Evolutionary conservation across 2,797 vertebrate species (phyloP).

Genomic region (Sebastes iracundus): DNA sequence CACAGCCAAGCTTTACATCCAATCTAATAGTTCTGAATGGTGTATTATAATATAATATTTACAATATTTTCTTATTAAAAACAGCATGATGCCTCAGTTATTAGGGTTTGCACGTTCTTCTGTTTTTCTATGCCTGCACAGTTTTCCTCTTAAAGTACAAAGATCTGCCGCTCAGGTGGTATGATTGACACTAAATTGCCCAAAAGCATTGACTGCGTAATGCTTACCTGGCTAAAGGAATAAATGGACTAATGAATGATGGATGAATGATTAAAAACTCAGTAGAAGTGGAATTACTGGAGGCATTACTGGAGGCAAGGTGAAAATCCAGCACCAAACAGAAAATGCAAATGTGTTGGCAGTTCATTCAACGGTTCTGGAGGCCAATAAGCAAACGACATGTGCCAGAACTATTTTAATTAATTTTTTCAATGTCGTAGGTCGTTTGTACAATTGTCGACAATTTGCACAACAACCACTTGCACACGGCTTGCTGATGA

Average conservation of each 20-base stretch:
- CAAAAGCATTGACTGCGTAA: neutral
- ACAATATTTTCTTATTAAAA: neutral
- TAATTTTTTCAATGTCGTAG: neutral
- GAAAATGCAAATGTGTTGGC: neutral
- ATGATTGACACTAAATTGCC: slow-evolving; percentile 3
- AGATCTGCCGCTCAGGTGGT: neutral
- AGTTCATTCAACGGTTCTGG: neutral
- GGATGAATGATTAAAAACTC: neutral
- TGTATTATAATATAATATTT: neutral
- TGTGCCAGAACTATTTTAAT: neutral
- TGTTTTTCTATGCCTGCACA: neutral
- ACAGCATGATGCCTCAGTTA: neutral
- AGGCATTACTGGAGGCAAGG: slow-evolving; percentile 3
- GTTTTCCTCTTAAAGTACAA: neutral
- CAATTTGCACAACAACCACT: no score
- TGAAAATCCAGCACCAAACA: neutral
- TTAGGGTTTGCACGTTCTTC: neutral
- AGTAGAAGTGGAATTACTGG: neutral
- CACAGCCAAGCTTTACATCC: neutral
- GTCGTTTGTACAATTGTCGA: no score
- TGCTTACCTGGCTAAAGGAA: neutral
- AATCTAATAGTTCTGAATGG: neutral
- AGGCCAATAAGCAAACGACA: neutral
- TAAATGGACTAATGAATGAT: neutral
- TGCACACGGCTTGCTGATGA: no score